Evolutionary conservation across 2,888 invertebrate species (phyloP).

Genomic region (Epiblema foenella): DNA sequence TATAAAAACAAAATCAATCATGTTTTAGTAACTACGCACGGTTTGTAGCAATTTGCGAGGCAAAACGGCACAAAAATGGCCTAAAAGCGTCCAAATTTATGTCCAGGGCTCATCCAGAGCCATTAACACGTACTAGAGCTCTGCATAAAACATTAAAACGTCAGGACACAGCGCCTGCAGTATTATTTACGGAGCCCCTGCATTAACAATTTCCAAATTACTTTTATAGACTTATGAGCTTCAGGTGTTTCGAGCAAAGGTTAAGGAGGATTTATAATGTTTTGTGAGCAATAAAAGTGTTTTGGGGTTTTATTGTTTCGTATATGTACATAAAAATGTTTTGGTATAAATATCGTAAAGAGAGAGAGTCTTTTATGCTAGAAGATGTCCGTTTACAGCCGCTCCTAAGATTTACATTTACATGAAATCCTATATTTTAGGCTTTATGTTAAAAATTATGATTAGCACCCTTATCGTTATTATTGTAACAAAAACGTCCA

Average conservation of each 20-base stretch:
- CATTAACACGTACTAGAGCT: conserved; percentile 79
- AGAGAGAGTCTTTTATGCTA: neutral
- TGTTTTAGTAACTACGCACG: conserved; percentile 47
- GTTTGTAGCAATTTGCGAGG: conserved; percentile 63
- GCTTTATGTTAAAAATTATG: too few relatives aligned
- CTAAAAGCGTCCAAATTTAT: conserved; percentile 76
- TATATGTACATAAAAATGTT: neutral
- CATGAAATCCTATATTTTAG: too few relatives aligned
- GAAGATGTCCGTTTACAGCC: neutral
- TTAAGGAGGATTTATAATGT: conserved; percentile 41
- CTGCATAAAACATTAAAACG: conserved; percentile 81
- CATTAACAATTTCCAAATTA: conserved; percentile 77
- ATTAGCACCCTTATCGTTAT: too few relatives aligned
- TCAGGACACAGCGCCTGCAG: conserved; percentile 68
- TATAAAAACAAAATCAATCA: conserved; percentile 33
- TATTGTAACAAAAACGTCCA: too few relatives aligned
- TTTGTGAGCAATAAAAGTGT: conserved; percentile 34
- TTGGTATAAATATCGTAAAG: neutral
- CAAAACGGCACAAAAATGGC: conserved; percentile 71
- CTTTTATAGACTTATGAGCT: conserved; percentile 56
- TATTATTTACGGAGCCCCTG: conserved; percentile 70
- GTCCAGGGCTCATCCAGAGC: conserved; percentile 70
- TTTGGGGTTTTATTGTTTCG: conserved; percentile 31
- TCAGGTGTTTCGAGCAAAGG: conserved; percentile 50
- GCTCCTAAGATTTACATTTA: too few relatives aligned